These are phyloP conservation scores for Hydropotes inermis DNA, from an alignment of 2,113 vertebrate species.

Conservation along the genomic window DNA sequence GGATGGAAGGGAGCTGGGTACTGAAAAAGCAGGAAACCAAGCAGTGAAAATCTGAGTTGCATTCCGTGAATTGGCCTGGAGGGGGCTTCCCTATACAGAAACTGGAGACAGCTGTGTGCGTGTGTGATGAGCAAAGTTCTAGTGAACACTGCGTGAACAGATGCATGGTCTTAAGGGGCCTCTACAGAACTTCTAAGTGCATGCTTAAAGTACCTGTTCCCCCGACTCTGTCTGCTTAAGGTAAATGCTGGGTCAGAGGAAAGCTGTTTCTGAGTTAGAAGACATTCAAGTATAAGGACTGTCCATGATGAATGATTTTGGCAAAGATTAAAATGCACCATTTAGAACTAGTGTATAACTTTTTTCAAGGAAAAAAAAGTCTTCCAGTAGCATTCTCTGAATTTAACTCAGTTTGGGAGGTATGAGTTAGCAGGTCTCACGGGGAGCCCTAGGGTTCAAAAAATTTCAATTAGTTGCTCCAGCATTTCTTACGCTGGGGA, in stretches of 20 bases:
- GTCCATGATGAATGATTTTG: background rate
- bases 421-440: background rate
- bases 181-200: background rate
- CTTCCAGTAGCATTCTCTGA: background rate
- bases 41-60: background rate
- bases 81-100: background rate
- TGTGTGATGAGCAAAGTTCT: background rate
- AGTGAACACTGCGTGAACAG: background rate
- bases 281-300: background rate
- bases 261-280: background rate
- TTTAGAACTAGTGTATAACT: background rate
- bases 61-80: background rate
- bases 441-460: background rate
- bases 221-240: background rate
- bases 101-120: background rate
- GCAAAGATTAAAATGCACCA: background rate
- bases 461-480: background rate
- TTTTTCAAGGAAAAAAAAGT: background rate
- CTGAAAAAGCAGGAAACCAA: background rate
- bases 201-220: background rate
- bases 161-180: background rate
- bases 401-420: background rate
- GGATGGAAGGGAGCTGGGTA: background rate
- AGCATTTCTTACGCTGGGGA: background rate
- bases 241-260: background rate